Conservation (phyloP, 2,113 vertebrate species). For the Tringa solitaria region DNA sequence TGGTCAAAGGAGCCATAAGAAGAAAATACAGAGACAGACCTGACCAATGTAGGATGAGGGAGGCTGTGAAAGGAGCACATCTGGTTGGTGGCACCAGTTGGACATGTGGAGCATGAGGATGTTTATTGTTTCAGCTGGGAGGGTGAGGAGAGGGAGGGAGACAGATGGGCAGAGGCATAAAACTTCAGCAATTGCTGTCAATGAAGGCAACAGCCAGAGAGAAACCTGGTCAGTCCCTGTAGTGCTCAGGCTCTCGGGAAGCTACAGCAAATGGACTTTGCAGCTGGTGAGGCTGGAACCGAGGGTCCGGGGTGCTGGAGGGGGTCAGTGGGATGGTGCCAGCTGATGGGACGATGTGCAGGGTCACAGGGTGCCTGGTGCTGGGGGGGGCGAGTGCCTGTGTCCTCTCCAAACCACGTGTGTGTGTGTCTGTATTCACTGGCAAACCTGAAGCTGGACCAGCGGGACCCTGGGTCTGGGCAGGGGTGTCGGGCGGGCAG, state of each 20-base stretch:
- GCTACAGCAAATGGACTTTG: not conserved
- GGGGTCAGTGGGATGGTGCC: not conserved
- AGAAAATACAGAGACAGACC: fast-evolving
- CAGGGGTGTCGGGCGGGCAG: fast-evolving
- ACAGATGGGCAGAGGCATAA: not conserved
- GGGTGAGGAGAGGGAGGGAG: not conserved
- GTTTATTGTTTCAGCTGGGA: not conserved
- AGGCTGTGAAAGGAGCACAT: not conserved
- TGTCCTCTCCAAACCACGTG: fast-evolving
- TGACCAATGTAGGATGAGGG: not conserved
- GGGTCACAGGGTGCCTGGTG: not conserved
- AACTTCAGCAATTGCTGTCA: not conserved
- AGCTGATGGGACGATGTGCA: no score
- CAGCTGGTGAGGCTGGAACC: not conserved
- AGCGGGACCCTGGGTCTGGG: no score
- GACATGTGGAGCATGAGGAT: not conserved
- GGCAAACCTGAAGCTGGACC: not conserved
- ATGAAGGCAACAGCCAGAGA: not conserved
- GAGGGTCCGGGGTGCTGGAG: no score
- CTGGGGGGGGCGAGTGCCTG: fast-evolving
- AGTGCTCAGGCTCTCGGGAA: not conserved
- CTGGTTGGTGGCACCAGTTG: not conserved
- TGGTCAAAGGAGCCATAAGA: not conserved
- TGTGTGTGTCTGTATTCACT: not conserved
- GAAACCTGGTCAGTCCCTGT: no score